phyloP scores from a whole-genome alignment of 2,888 invertebrate genomes.

The Himalopsyche tibetana region DNA sequence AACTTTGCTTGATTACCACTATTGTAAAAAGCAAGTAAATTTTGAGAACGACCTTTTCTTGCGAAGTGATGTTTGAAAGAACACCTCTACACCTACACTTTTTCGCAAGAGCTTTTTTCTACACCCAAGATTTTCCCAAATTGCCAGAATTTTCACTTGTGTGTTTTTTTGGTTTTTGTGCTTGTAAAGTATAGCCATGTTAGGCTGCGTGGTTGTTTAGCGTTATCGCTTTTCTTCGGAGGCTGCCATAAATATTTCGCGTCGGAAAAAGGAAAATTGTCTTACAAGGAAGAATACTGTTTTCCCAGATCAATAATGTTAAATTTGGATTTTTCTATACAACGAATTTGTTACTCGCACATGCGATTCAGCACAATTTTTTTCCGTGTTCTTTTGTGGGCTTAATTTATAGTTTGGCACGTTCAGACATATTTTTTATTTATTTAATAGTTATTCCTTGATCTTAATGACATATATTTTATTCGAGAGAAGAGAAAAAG shows the following conservation, averaged over 20 bases:
- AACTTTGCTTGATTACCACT: too few species aligned
- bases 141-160: constrained; percentile 15
- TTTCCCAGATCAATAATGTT: constrained; percentile 14
- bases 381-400: too few species aligned
- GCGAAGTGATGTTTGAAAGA: too few species aligned
- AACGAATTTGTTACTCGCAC: background rate
- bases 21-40: too few species aligned
- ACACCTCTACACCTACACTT: too few species aligned
- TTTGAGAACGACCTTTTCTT: too few species aligned
- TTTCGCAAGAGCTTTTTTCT: background rate
- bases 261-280: constrained; percentile 26
- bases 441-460: too few species aligned
- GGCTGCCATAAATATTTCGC: constrained; percentile 2
- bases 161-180: constrained; percentile 6
- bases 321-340: constrained; percentile 18
- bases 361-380: background rate
- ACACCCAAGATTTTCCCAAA: background rate
- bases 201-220: background rate
- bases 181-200: constrained; percentile 2
- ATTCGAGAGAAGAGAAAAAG: too few species aligned
- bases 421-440: too few species aligned
- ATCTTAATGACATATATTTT: too few species aligned
- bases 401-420: too few species aligned
- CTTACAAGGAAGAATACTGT: background rate
- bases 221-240: constrained; percentile 14